These are phyloP conservation scores for Melanerpes formicivorus DNA, from an alignment of 2,113 vertebrate species.

Conservation along the genomic window DNA sequence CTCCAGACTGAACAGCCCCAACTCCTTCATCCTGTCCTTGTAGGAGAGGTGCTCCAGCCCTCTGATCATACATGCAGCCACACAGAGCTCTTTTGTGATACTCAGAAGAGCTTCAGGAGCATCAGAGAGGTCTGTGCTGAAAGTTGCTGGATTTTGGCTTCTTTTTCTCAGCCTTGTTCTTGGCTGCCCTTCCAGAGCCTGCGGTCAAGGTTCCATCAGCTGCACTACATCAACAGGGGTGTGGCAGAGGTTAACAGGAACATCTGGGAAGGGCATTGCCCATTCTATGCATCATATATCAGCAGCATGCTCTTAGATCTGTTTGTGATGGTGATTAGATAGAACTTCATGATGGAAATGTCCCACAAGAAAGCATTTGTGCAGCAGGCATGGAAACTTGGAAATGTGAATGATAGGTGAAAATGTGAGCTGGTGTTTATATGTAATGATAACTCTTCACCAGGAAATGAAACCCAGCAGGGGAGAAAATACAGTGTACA, in stretches of 20 bases:
- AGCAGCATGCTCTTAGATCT: constrained; percentile 16
- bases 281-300: constrained; percentile 3
- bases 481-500: constrained; percentile 53
- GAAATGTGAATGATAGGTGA: constrained; percentile 50
- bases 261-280: constrained; percentile 11
- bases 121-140: neutral
- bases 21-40: too few relatives aligned
- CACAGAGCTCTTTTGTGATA: neutral
- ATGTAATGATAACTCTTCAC: constrained; percentile 37
- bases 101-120: neutral
- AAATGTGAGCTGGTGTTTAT: constrained; percentile 39
- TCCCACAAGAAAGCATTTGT: constrained; percentile 4
- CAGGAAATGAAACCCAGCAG: constrained; percentile 67
- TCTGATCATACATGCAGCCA: fast-evolving
- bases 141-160: neutral
- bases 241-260: neutral
- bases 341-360: constrained; percentile 12
- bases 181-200: neutral
- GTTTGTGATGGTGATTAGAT: constrained; percentile 41
- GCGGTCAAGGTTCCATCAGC: neutral
- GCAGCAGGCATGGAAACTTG: constrained; percentile 42
- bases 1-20: too few relatives aligned
- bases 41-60: too few relatives aligned
- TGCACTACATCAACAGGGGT: neutral
- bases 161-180: neutral